Percentiles rank a stretch among this genome's conserved stretches.
Evolutionary conservation across 2,888 invertebrate species (phyloP).

Genomic region (Tineola bisselliella): DNA sequence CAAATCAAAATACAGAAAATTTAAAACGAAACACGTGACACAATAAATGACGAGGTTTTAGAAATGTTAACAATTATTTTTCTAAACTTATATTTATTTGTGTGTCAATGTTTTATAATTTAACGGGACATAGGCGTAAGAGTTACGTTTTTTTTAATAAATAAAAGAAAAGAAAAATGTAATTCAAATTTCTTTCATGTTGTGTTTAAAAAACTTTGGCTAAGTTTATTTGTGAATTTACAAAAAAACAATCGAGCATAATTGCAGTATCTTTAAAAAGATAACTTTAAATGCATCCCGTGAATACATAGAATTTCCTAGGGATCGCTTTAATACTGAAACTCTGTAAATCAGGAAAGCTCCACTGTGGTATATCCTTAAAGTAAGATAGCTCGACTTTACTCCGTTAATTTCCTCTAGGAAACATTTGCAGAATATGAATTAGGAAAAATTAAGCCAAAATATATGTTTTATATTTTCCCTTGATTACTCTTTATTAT

Average conservation of each 20-base stretch:
- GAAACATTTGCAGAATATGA: background rate
- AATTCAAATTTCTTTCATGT: no score
- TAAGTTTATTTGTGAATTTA: background rate
- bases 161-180: no score
- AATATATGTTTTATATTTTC: background rate
- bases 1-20: no score
- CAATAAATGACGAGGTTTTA: no score
- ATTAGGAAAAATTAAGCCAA: background rate
- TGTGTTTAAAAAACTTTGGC: no score
- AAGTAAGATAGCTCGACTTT: conserved; percentile 2
- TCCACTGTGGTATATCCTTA: background rate
- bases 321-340: background rate
- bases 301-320: background rate
- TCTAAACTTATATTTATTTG: no score
- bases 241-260: background rate
- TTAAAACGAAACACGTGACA: no score
- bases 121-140: no score
- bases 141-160: no score
- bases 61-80: no score
- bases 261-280: background rate
- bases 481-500: background rate
- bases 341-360: background rate
- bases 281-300: background rate
- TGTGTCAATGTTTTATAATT: no score
- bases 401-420: conserved; percentile 5